Evolutionary conservation across 2,113 vertebrate genomes (phyloP), one percentile per base, ranked within the genome.

Genomic region (Hassar affinis): DNA sequence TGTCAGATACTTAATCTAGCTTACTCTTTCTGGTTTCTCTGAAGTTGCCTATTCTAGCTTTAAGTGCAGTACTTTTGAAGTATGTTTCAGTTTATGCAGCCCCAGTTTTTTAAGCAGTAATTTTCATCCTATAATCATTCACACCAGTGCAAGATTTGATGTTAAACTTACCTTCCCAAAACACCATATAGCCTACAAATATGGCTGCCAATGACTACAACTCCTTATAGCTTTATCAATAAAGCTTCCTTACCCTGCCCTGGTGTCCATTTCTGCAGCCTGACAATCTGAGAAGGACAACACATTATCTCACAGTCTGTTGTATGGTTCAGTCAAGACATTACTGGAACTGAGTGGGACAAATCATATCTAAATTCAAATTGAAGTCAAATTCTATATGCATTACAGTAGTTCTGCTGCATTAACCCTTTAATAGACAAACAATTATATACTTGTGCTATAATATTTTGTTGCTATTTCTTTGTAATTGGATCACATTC

Each of bases 331-430:
- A 10, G 64, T 42, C 33, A 68, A 68, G 10, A 20, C 42, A 25
- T 45, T 71, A 45, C 15, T 71, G 38, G 38, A 3, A 45, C 1
- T 47, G 3, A 42, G 2, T 42, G 38, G 38, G 38, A 47, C 72
- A 59, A 11, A 75, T 33, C 18, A 47, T 4, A 49, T 72, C 14
- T 25, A 79, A 78, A 79, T 62, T 69, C 18, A 38, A n/a, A n/a
- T n/a, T n/a, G n/a, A 22, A 56, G n/a, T 22, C 81, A 61, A 45
- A 27, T 15, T 68, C 17, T 22, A 52, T 30, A 3, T 62, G 72
- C 51, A 72, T 71, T 30, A 77, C 38, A 52, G 52, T 54, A 14
- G 27, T 80, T 85, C 38, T 68, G 33, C 57, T 62, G 78, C 57
- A 30, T 59, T 45, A 14, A 51, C 47, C 8, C 12, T 49, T 51